These are phyloP conservation scores for Sphyrna mokarran DNA, from an alignment of 2,113 vertebrate genomes.

Conservation along the genomic window DNA sequence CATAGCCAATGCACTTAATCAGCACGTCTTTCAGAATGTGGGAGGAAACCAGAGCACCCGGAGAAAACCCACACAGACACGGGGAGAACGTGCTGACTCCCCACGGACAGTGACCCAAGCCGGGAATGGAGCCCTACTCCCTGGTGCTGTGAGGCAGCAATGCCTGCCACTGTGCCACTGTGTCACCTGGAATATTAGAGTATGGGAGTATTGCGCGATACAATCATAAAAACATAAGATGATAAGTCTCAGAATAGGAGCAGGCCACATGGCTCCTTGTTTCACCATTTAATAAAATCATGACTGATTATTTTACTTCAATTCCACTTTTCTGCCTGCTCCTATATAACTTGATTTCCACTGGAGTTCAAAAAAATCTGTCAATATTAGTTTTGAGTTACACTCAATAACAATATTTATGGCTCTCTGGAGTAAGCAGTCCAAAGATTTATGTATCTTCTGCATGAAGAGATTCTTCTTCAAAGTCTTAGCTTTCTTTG, in stretches of 20 bases:
- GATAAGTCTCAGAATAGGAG: neutral
- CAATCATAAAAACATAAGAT: neutral
- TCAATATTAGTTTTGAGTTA: neutral
- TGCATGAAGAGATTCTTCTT: neutral
- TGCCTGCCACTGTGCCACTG: too few relatives aligned
- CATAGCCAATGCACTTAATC: too few relatives aligned
- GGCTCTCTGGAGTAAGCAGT: neutral
- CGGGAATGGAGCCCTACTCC: too few relatives aligned
- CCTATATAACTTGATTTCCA: neutral
- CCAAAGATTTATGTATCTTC: neutral
- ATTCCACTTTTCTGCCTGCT: neutral
- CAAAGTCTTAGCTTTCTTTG: neutral
- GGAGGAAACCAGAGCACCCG: too few relatives aligned
- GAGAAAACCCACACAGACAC: too few relatives aligned
- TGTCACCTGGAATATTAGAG: too few relatives aligned
- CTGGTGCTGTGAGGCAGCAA: too few relatives aligned
- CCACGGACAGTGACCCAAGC: too few relatives aligned
- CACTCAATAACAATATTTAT: neutral
- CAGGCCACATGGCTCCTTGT: neutral
- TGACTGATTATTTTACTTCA: neutral
- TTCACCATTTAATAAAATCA: neutral
- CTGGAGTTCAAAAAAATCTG: neutral
- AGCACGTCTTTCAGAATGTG: too few relatives aligned
- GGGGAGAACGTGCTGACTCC: too few relatives aligned
- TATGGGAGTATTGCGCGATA: neutral